phyloP scores from a whole-genome alignment of 1,140 invertebrate genomes.

The Uloborus diversus region DNA sequence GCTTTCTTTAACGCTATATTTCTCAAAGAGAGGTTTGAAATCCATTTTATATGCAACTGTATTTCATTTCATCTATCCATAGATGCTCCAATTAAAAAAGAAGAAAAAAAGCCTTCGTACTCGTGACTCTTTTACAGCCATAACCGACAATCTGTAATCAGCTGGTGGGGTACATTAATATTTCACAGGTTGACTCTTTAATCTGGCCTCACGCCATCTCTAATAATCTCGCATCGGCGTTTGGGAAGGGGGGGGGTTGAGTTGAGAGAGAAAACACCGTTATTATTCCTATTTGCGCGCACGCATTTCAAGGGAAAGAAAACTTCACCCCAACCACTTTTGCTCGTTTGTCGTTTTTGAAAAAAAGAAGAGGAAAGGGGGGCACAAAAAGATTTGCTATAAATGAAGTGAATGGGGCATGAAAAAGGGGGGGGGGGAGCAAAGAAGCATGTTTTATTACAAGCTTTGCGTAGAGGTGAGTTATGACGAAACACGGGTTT shows the following conservation, averaged over 20 bases:
- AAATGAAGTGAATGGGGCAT: not conserved
- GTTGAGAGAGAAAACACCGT: not conserved
- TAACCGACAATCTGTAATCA: not conserved
- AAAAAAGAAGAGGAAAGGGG: too few relatives aligned
- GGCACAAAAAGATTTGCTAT: too few relatives aligned
- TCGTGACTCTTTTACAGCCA: not conserved
- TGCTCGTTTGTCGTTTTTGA: too few relatives aligned
- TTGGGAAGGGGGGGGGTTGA: not conserved
- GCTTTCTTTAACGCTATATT: too few relatives aligned
- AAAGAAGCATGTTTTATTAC: not conserved
- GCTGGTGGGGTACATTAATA: not conserved
- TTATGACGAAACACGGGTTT: conserved; percentile 8
- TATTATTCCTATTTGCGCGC: conserved; percentile 15
- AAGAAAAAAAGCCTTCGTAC: too few relatives aligned
- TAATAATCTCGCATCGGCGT: not conserved
- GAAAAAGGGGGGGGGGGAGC: not conserved
- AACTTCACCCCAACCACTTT: too few relatives aligned
- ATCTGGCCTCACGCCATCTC: not conserved
- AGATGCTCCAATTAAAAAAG: too few relatives aligned
- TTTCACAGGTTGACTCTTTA: conserved; percentile 22
- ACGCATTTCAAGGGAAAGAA: not conserved
- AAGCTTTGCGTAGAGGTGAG: not conserved
- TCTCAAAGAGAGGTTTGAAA: too few relatives aligned
- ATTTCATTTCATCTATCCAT: too few relatives aligned
- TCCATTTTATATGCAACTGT: too few relatives aligned